Evolutionary conservation across 2,888 invertebrate species (phyloP).

Genomic region (Cetonia aurata): DNA sequence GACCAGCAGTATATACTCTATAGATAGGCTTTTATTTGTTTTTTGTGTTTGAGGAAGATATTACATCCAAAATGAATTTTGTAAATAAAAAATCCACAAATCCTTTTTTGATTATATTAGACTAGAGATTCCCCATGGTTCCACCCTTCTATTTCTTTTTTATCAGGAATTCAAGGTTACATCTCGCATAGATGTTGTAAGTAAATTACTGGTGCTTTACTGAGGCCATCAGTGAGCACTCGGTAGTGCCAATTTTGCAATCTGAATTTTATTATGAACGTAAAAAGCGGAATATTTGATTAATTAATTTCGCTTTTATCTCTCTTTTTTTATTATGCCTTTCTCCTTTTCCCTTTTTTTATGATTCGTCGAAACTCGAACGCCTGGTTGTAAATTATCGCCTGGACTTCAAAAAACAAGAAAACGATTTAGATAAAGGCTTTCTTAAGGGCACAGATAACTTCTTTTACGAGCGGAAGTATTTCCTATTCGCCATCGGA

Average conservation of each 20-base stretch:
- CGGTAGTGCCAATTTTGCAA: constrained; percentile 38
- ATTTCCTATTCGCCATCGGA: constrained; percentile 6
- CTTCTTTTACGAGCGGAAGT: constrained; percentile 30
- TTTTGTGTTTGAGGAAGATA: too few species aligned
- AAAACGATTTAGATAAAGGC: constrained; percentile 35
- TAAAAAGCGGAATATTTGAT: constrained; percentile 35
- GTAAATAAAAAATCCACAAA: too few species aligned
- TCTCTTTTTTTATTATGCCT: constrained; percentile 34
- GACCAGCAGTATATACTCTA: too few species aligned
- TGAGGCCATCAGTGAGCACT: constrained; percentile 13
- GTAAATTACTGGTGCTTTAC: constrained; percentile 20
- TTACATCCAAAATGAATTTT: too few species aligned
- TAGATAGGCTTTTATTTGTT: too few species aligned
- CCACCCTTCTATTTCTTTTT: too few species aligned
- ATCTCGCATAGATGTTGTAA: constrained; percentile 12
- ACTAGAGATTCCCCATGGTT: too few species aligned
- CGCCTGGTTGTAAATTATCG: constrained; percentile 25
- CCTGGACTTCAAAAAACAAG: constrained; percentile 21
- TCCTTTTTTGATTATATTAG: too few species aligned
- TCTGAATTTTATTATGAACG: constrained; percentile 33
- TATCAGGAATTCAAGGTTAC: too few species aligned
- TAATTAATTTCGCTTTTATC: constrained; percentile 39
- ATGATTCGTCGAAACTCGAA: constrained; percentile 22
- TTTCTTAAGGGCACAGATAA: constrained; percentile 26
- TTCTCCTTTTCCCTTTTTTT: constrained; percentile 20